Base-by-base conservation (phyloP, 2,797 vertebrate genomes). In the Rousettus madagascariensis region DNA sequence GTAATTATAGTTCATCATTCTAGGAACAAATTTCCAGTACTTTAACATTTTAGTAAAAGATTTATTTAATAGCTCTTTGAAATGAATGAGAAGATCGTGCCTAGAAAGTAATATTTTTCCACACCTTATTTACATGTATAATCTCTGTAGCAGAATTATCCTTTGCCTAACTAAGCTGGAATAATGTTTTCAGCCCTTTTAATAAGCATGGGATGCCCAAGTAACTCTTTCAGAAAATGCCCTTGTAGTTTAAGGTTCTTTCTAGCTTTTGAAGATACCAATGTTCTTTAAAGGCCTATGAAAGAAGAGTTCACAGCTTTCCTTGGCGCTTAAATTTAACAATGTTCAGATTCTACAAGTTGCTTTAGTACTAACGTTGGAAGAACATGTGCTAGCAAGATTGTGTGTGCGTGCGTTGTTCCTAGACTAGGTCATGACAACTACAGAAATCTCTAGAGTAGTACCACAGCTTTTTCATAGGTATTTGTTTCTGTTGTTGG, bases 61-160 rank as follows among this genome's bases (percentile, higher is more conserved):
- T 38, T 68, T 46, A 41, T 51, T 85, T 74, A 80, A n/a, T 63
- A 65, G 20, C 46, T 68, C 46, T 80, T 95, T 93, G 80, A 80
- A 83, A 86, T 86, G 71, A 80, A 0, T 13, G 38, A 86, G 28
- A 75, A 90, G 63, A 87, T 79, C 94, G 66, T 95, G 19, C 57
- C n/a, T 75, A 53, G 65, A 75, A 28, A 13, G 17, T 59, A 78
- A 51, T 93, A 24, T 28, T 87, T 88, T 77, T 33, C 61, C 38
- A 22, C 2, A 49, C 16, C 41, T 51, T 51, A 57, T 68, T 66
- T 95, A 38, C 65, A 22, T 86, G 3, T 26, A 36, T 79, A 33
- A 2, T 43, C n/a, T 84, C 28, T 86, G 0, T 61, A 69, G 88
- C 69, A 94, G 80, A 95, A 49, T 86, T 82, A 84, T 15, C 80